Evolutionary conservation across 2,888 invertebrate species (phyloP).

Genomic region (Calliphora vomitoria): DNA sequence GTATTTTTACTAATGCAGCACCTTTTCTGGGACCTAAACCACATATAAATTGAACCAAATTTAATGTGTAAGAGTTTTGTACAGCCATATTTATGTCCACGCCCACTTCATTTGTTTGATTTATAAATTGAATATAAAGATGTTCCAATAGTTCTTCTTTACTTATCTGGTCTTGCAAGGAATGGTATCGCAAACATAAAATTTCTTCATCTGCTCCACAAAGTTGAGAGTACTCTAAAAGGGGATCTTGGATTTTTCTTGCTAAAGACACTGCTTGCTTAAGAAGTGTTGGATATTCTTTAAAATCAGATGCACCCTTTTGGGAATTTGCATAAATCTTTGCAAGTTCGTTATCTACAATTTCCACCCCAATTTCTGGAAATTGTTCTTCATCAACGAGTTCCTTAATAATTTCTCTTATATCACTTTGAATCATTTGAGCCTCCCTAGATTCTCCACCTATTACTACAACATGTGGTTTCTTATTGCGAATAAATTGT

Average conservation of each 20-base stretch:
- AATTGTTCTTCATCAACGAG: conserved; percentile 94
- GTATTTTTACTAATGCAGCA: conserved; percentile 92
- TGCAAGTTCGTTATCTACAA: conserved; percentile 96
- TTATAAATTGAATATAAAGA: conserved; percentile 95
- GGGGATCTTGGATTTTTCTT: conserved; percentile 96
- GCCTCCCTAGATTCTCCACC: conserved; percentile 97
- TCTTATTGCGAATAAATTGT: conserved; percentile 94
- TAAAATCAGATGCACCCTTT: conserved; percentile 92
- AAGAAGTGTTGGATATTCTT: conserved; percentile 95
- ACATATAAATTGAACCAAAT: conserved; percentile 97
- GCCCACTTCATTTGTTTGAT: conserved; percentile 98
- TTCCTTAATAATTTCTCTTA: conserved; percentile 90
- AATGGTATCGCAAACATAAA: conserved; percentile 95
- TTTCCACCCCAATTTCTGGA: conserved; percentile 94
- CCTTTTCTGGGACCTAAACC: conserved; percentile 98
- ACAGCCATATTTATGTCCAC: conserved; percentile 98
- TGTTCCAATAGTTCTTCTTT: conserved; percentile 95
- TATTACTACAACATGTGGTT: conserved; percentile 96
- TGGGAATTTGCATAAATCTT: conserved; percentile 96
- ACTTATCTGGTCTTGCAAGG: conserved; percentile 91
- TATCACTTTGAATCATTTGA: conserved; percentile 91
- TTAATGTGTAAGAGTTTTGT: conserved; percentile 93
- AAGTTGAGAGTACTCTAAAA: conserved; percentile 97
- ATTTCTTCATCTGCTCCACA: conserved; percentile 99
- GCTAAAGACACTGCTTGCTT: conserved; percentile 97